phyloP scores from a whole-genome alignment of 2,113 vertebrate species.

The Phrynosoma platyrhinos region DNA sequence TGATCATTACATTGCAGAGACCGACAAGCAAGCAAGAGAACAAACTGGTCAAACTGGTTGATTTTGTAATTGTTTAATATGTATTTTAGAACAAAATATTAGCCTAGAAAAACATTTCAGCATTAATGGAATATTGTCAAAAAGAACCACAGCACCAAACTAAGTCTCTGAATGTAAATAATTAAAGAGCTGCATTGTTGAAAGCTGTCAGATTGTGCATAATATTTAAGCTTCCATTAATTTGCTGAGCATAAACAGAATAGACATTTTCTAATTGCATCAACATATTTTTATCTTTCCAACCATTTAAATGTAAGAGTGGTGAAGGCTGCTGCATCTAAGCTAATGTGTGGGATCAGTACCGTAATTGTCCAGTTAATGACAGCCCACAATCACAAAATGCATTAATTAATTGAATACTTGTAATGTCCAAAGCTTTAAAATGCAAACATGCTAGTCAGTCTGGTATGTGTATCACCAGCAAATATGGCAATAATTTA shows the following conservation, averaged over 20 bases:
- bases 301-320: not conserved
- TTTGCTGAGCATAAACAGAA: not conserved
- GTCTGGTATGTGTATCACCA: not conserved
- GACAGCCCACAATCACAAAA: not conserved
- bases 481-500: not conserved
- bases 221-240: not conserved
- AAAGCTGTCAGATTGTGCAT: not conserved
- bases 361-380: not conserved
- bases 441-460: not conserved
- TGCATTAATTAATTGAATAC: constrained; percentile 19
- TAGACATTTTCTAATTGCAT: not conserved
- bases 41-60: not conserved
- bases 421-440: not conserved
- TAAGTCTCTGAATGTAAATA: not conserved
- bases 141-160: not conserved
- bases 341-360: not conserved
- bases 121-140: not conserved
- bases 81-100: not conserved
- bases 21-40: not conserved
- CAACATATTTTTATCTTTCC: not conserved
- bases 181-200: not conserved
- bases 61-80: not conserved
- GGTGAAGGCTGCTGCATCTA: not conserved
- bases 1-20: not conserved
- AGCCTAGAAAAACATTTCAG: not conserved